Conservation (phyloP, 2,113 vertebrate genomes). For the Psammodynastes pulverulentus region DNA sequence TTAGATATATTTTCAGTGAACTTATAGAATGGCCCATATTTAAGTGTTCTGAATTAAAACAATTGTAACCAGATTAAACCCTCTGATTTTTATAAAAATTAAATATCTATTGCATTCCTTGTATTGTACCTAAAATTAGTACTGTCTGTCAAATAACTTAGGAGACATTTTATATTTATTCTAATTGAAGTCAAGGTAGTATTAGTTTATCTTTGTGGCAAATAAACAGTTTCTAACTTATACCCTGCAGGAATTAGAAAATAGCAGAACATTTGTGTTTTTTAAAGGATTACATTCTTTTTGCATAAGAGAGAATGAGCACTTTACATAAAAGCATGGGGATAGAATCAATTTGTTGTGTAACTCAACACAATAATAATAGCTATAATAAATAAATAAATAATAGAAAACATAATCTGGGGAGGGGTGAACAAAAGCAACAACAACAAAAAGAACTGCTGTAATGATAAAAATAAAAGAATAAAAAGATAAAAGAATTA, state of each 20-base stretch:
- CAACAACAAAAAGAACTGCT: conserved; percentile 6
- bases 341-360: background rate
- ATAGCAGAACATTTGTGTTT: conserved; percentile 68
- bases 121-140: background rate
- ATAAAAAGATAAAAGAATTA: conserved; percentile 56
- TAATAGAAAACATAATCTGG: conserved; percentile 28
- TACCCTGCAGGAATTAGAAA: conserved; percentile 68
- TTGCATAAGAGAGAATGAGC: conserved; percentile 61
- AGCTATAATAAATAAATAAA: background rate
- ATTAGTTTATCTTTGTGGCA: conserved; percentile 64
- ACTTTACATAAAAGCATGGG: conserved; percentile 38
- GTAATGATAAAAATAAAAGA: conserved; percentile 16
- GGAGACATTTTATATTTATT: background rate
- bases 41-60: background rate
- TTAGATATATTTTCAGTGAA: background rate
- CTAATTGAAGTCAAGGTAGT: background rate
- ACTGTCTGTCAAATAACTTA: conserved; percentile 21
- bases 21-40: background rate
- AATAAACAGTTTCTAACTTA: conserved; percentile 66
- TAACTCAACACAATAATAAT: background rate
- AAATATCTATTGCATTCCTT: background rate
- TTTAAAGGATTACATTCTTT: conserved; percentile 67
- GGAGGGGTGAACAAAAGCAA: background rate
- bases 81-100: background rate
- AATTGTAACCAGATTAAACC: background rate